Evolutionary conservation across 2,797 vertebrate genomes (phyloP), one percentile per base, ranked within the genome.

Genomic region (Eupleurogrammus muticus): DNA sequence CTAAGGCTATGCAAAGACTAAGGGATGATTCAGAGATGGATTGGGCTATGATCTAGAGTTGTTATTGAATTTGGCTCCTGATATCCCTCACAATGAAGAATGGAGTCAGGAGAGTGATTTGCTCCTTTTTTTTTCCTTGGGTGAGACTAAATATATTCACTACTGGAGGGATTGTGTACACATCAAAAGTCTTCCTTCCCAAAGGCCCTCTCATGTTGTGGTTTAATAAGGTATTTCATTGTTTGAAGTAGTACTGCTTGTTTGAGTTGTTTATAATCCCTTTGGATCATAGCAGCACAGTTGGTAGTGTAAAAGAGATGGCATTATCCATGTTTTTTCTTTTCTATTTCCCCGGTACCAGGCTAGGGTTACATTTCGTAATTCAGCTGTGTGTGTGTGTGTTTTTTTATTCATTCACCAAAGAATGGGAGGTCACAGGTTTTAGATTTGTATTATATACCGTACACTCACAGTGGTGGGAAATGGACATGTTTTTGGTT

Each of bases 221-320:
- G 81, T 90, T 90, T 92, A 92, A 90, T 89, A 90, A 91, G 92
- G 87, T 91, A 82, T 90, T 89, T 88, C 87, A 92, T 90, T 92
- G 90, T 92, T 92, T 92, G 91, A 91, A 92, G 90, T 88, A 77
- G 81, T 85, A 64, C 75, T 84, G 86, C 86, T 85, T 89, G 79
- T 90, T 90, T 89, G 86, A 88, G 81, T 89, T 90, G 88, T 82
- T 83, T 90, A 85, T 89, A 87, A 90, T 93, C 87, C 88, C 90
- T 69, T 90, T 79, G 87, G 90, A 89, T 88, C n/a, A 44, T 3
- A 68, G 81, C 77, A 19, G 78, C 64, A 35, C 70, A 77, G 85
- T 83, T 57, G 77, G 70, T 70, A 73, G 78, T 67, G 73, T 66
- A 64, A 80, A 60, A 81, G 75, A 74, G 72, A 87, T 63, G 77